A percentile compares a stretch with the other conserved stretches of the same genome.
Conservation (phyloP, 2,888 invertebrate species). For the Eupithecia subumbrata region DNA sequence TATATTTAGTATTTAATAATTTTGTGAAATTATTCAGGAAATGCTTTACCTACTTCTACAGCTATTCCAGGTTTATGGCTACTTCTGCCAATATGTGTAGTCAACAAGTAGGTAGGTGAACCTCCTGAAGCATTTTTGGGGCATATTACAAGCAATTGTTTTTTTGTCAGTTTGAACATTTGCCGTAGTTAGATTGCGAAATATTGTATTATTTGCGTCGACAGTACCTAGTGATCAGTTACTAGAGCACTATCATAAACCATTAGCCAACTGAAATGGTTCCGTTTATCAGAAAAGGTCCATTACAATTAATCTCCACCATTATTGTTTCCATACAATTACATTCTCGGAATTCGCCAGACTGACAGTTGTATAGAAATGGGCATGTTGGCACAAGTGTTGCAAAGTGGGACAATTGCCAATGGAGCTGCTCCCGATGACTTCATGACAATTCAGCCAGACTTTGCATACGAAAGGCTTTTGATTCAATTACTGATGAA, state of each 20-base stretch:
- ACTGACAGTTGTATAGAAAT: slow-evolving; percentile 30
- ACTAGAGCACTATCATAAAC: slow-evolving; percentile 7
- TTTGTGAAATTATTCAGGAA: neutral
- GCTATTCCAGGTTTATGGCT: neutral
- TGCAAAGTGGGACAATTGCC: slow-evolving; percentile 67
- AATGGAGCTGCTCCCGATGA: slow-evolving; percentile 59
- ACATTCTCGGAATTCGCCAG: slow-evolving; percentile 31
- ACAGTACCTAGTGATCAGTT: neutral
- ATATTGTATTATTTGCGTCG: neutral
- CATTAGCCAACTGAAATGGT: neutral
- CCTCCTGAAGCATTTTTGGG: neutral
- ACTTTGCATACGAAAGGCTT: slow-evolving; percentile 41
- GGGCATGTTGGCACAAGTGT: slow-evolving; percentile 45
- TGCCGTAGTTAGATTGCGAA: neutral
- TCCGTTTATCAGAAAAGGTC: slow-evolving; percentile 12
- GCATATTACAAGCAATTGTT: neutral
- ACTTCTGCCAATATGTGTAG: neutral
- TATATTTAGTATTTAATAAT: no score
- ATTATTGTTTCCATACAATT: slow-evolving; percentile 24
- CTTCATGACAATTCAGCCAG: slow-evolving; percentile 49
- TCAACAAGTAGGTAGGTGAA: neutral
- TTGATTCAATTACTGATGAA: slow-evolving; percentile 12
- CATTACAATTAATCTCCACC: slow-evolving; percentile 16
- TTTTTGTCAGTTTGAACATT: neutral
- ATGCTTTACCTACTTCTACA: neutral